Percentiles rank a stretch among this genome's conserved stretches.
These are phyloP conservation scores for Meiosimyza decipiens DNA, from an alignment of 2,888 invertebrate species.

Conservation along the genomic window DNA sequence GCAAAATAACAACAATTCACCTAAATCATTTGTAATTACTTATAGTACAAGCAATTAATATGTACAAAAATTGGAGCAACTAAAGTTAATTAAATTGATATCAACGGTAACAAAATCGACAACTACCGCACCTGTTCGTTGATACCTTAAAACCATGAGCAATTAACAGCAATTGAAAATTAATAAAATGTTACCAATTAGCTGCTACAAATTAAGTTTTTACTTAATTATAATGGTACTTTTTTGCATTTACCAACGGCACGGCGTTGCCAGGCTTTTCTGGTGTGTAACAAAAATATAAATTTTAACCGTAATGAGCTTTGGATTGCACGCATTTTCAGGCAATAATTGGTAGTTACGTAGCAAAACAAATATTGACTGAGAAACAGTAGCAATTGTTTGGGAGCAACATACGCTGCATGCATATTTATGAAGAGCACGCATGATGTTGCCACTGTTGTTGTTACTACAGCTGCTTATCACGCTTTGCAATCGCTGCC, in stretches of 20 bases:
- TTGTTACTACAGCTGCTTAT: conserved; percentile 6
- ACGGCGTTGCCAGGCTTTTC: conserved; percentile 12
- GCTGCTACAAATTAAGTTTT: conserved; percentile 19
- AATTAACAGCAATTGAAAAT: conserved; percentile 10
- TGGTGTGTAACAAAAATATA: neutral
- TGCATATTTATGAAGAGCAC: neutral
- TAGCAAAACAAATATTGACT: neutral
- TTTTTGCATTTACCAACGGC: neutral
- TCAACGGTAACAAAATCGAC: neutral
- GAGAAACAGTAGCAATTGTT: too few species aligned
- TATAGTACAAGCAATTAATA: neutral
- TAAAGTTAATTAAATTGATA: neutral
- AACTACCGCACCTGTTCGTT: neutral
- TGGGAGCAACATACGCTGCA: neutral
- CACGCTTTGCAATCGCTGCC: conserved; percentile 3
- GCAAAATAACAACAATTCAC: neutral
- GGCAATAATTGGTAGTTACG: neutral
- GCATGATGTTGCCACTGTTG: neutral
- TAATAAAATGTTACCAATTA: conserved; percentile 27
- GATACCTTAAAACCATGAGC: neutral
- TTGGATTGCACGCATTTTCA: neutral
- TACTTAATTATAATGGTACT: conserved; percentile 16
- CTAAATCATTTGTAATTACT: neutral
- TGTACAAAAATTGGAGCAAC: neutral
- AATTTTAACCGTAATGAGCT: neutral